Conservation (phyloP, 2,797 vertebrate genomes). For the Mustela erminea region DNA sequence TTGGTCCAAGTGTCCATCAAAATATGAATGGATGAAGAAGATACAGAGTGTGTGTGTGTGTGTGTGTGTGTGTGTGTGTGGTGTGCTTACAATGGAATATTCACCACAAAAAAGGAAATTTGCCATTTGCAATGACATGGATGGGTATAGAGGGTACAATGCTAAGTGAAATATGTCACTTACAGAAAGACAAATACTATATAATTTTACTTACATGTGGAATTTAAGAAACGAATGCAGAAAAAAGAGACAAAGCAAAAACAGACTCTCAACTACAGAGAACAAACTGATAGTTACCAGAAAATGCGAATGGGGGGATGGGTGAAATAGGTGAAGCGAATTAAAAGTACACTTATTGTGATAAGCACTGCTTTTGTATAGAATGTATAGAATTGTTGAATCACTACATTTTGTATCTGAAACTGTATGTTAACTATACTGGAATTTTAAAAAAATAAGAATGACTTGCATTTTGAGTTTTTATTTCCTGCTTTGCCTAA, state of each 20-base stretch:
- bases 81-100: not conserved
- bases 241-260: not conserved
- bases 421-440: not conserved
- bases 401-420: not conserved
- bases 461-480: not conserved
- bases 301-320: not conserved
- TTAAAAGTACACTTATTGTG: not conserved
- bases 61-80: not conserved
- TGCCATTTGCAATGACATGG: not conserved
- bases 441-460: not conserved
- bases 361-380: not conserved
- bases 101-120: not conserved
- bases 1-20: not conserved
- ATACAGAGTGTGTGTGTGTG: too few species aligned
- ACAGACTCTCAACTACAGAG: not conserved
- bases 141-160: not conserved
- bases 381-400: not conserved
- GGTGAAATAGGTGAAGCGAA: not conserved
- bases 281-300: not conserved
- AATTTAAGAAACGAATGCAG: not conserved
- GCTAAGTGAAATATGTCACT: not conserved
- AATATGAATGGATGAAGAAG: not conserved
- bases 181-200: not conserved
- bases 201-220: not conserved
- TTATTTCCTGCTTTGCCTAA: not conserved